phyloP scores from a whole-genome alignment of 2,888 invertebrate genomes.

The Drosophila bunnanda region DNA sequence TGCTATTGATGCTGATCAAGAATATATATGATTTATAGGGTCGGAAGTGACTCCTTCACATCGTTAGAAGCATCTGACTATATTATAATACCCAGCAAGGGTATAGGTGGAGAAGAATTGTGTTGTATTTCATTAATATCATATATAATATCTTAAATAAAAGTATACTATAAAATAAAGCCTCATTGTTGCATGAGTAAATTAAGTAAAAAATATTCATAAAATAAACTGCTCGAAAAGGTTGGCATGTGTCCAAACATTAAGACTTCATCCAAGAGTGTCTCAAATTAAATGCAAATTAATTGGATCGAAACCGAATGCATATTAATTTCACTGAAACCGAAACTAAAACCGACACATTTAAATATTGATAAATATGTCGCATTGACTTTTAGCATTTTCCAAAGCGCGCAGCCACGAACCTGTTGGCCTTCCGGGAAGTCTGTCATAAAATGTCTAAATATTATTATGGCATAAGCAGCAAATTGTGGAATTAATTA shows the following conservation, averaged over 20 bases:
- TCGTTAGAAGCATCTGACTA: too few relatives aligned
- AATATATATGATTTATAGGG: too few relatives aligned
- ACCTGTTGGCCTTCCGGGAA: constrained; percentile 46
- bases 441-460: constrained; percentile 19
- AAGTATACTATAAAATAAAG: not conserved
- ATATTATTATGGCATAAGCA: constrained; percentile 17
- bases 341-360: constrained; percentile 27
- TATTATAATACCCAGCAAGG: too few relatives aligned
- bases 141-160: too few relatives aligned
- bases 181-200: not conserved
- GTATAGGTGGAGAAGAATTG: too few relatives aligned
- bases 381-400: constrained; percentile 39
- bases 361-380: constrained; percentile 33
- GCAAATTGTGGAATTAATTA: constrained; percentile 19
- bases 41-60: too few relatives aligned
- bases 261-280: constrained; percentile 16
- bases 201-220: not conserved
- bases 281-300: constrained; percentile 39
- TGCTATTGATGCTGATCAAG: too few relatives aligned
- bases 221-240: constrained; percentile 18
- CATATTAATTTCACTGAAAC: constrained; percentile 35
- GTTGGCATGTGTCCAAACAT: constrained; percentile 24
- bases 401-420: constrained; percentile 4
- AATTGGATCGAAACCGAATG: constrained; percentile 26
- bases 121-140: too few relatives aligned